Evolutionary conservation across 2,113 vertebrate genomes (phyloP), one percentile per base, ranked within the genome.

Genomic region (Rhinolophus ferrumequinum): DNA sequence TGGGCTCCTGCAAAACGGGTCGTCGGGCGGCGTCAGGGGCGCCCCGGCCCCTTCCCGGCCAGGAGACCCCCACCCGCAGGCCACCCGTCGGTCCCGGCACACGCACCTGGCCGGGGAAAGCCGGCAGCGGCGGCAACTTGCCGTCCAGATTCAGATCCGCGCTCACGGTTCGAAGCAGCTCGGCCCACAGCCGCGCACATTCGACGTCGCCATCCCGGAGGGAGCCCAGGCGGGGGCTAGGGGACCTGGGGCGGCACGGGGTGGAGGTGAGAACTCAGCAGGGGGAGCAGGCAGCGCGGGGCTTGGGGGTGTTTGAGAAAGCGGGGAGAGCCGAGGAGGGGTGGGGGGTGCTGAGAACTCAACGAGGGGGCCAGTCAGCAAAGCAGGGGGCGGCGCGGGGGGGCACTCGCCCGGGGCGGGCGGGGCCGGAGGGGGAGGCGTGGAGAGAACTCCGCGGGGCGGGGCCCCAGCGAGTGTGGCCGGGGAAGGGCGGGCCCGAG

Each of bases 61-160:
- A 6, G 41, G 67, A 54, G 54, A 26, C 19, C 4, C 18, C 50
- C 56, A 35, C 2, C 38, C 6, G 19, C 21, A 3, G 12, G 3
- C 41, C 73, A 3, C 33, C 33, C 7, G 19, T 1, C 4, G 3
- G 54, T 3, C 15, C 67, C 12, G 1, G 2, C 24, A 12, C 67
- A 58, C 95, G 26, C 79, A 97, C 97, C 97, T 90, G 95, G 47
- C 16, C 9, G 0, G 52, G 70, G 2, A 89, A 93, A 12, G 94
- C 30, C 21, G 97, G 97, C 66, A 96, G 95, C 14, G 97, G 90
- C 1, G 95, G 93, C 50, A 16, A 14, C 83, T 56, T 72, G 0
- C n/a, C 30, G 38, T 90, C 88, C 64, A 1, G 28, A 26, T 1
- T 11, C 88, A 11, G 7, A 2, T 96, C 95, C 0, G 87, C 64